A percentile compares a stretch with the other conserved stretches of the same genome.
Evolutionary conservation across 2,113 vertebrate species (phyloP).

Genomic region (Poeciliopsis occidentalis): DNA sequence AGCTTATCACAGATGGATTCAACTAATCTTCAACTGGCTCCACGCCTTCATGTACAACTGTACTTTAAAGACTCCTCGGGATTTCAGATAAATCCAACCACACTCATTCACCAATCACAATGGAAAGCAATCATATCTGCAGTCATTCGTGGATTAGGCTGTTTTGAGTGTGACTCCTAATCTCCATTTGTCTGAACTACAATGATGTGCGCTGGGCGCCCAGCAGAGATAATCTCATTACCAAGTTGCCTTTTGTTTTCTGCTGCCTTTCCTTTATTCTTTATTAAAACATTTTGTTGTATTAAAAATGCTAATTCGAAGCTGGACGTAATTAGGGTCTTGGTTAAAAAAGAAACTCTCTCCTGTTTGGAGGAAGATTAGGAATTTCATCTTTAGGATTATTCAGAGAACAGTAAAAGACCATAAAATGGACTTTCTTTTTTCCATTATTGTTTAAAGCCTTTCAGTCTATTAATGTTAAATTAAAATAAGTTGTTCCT

Average conservation of each 20-base stretch:
- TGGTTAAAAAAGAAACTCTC: slow-evolving; percentile 58
- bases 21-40: slow-evolving; percentile 71
- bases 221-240: slow-evolving; percentile 81
- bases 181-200: slow-evolving; percentile 76
- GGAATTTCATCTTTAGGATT: slow-evolving; percentile 80
- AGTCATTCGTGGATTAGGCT: slow-evolving; percentile 77
- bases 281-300: slow-evolving; percentile 80
- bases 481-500: slow-evolving; percentile 72
- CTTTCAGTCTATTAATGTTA: slow-evolving; percentile 78
- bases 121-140: slow-evolving; percentile 79
- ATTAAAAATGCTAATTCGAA: slow-evolving; percentile 81
- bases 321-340: slow-evolving; percentile 79
- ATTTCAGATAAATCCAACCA: slow-evolving; percentile 68
- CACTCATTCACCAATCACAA: slow-evolving; percentile 71
- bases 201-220: slow-evolving; percentile 70
- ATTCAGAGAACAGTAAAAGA: slow-evolving; percentile 70
- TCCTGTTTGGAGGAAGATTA: slow-evolving; percentile 81
- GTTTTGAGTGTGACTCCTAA: slow-evolving; percentile 78
- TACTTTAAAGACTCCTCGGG: slow-evolving; percentile 72
- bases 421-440: slow-evolving; percentile 75
- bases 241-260: slow-evolving; percentile 80
- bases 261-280: slow-evolving; percentile 75
- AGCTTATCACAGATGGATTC: slow-evolving; percentile 70
- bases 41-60: slow-evolving; percentile 67
- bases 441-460: slow-evolving; percentile 75